Evolutionary conservation across 2,113 vertebrate species (phyloP), one percentile per base, ranked within the genome.

Genomic region (Pipa parva): DNA sequence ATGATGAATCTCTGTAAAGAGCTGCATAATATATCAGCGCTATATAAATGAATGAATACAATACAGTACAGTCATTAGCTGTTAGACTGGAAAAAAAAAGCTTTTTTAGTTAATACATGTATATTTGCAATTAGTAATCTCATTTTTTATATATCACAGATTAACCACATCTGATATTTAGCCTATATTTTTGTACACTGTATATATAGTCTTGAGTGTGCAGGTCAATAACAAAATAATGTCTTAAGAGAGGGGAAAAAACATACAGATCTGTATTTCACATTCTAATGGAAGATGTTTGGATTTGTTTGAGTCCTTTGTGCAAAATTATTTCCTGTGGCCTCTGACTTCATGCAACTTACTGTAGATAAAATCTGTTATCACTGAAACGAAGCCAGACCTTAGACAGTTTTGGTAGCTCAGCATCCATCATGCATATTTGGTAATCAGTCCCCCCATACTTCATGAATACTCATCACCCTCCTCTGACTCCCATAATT

Each of bases 391-490:
- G 42, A 29, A 37, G 52, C 46, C 45, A 60, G 48, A 33, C 42
- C 48, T 51, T 60, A 24, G 49, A 26, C 11, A 52, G 36, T 28
- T 58, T 29, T n/a, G 33, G 17, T 27, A 46, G 12, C 46, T 21
- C n/a, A 54, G 46, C 15, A 17, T 5, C 18, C 42, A 27, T 36
- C 31, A 39, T 69, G 31, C 57, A 50, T 36, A 52, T 50, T 29
- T 13, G 9, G 57, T 24, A 51, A 52, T 69, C 29, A 39, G 29
- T 49, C 57, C 39, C n/a, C 33, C 31, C n/a, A 1, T 63, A 45
- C 65, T 69, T 73, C 64, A 76, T 74, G 63, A 51, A 51, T 58
- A 48, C 59, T 45, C 52, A 46, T 29, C 51, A 52, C 21, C 48
- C 45, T 13, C 72, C 56, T 9, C 20, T 18, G 74, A 63, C 64